Evolutionary conservation across 2,113 vertebrate genomes (phyloP), one percentile per base, ranked within the genome.

Genomic region (Indri indri): DNA sequence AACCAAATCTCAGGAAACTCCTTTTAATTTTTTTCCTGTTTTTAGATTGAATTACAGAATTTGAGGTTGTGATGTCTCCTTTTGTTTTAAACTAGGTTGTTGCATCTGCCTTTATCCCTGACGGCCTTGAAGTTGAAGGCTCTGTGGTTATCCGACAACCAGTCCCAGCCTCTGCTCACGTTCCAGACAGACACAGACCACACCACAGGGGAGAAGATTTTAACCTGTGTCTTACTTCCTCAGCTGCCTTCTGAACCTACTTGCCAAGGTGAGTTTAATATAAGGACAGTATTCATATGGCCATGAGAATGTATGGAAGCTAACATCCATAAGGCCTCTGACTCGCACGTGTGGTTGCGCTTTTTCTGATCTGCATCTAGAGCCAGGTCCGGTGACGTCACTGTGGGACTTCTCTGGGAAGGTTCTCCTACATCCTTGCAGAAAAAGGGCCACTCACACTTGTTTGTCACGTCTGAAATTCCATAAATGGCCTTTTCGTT

Each of bases 91-190:
- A 73, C 66, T 97, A 99, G 99, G 98, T 98, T 99, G 97, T 82
- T 47, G 42, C 98, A 99, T 98, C 98, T 99, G 96, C 99, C 99
- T 2, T 93, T 99, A 86, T 99, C 99, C 0, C 98, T 99, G 98
- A 99, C 99, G 27, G 97, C 99, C 3, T 99, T 99, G 96, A 99
- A 99, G 52, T 98, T 99, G 94, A 99, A 99, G 97, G 99, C 99
- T 77, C 98, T 99, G 88, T 99, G 99, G 99, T 97, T 99, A 97
- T 99, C 99, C 10, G 99, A 99, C 98, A 99, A 99, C 99, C 99
- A 99, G 99, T 99, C 99, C 8, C 99, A 99, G 97, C 99, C 99
- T 27, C 98, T 99, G 96, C 99, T 99, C 97, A 99, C 99, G 0
- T 99, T 99, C 98, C 99, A 99, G 99, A 99, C 99, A 0, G 99